phyloP scores from a whole-genome alignment of 2,888 invertebrate species.

The Fragum fragum region DNA sequence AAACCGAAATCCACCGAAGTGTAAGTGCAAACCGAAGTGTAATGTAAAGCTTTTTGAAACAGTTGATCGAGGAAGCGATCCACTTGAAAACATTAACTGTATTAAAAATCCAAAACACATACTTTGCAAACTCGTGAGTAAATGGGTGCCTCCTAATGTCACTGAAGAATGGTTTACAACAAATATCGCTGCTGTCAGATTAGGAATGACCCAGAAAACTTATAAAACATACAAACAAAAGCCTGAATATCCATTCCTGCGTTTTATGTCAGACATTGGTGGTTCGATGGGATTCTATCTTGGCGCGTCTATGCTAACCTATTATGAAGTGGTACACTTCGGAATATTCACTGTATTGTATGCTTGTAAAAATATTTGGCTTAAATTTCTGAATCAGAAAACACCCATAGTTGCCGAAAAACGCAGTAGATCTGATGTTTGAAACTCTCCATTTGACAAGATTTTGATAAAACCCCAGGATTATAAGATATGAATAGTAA shows the following conservation, averaged over 20 bases:
- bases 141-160: background rate
- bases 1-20: background rate
- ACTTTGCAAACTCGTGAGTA: background rate
- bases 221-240: background rate
- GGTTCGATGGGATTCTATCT: slow-evolving; percentile 5
- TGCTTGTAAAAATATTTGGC: too few species aligned
- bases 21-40: background rate
- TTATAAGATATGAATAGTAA: too few species aligned
- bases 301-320: background rate
- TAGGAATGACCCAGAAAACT: background rate
- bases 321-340: background rate
- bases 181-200: background rate
- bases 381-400: too few species aligned
- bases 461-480: too few species aligned
- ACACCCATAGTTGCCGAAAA: too few species aligned
- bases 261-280: slow-evolving; percentile 7
- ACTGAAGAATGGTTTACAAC: background rate
- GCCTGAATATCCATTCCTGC: background rate
- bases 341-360: background rate
- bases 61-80: background rate
- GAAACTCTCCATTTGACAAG: too few species aligned
- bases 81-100: too few species aligned
- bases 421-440: too few species aligned
- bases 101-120: background rate
- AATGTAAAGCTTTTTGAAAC: background rate